phyloP scores from a whole-genome alignment of 2,888 invertebrate species.

The Noctua pronuba region DNA sequence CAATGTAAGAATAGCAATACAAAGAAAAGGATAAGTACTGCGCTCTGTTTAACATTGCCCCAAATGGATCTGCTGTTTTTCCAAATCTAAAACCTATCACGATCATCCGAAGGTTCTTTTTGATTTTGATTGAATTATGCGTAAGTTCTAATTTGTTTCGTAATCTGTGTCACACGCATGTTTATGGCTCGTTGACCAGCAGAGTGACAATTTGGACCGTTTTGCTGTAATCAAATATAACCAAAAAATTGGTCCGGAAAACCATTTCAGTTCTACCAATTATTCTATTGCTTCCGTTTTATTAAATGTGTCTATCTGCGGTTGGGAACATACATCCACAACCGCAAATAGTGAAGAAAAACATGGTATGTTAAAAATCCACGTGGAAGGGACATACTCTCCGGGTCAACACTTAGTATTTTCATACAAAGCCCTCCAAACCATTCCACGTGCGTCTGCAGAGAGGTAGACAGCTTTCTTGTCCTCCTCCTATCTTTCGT shows the following conservation, averaged over 20 bases:
- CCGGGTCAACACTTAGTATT: background rate
- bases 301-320: constrained; percentile 12
- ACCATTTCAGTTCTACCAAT: constrained; percentile 29
- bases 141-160: background rate
- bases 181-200: constrained; percentile 35
- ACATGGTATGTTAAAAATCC: background rate
- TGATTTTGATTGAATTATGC: constrained; percentile 1
- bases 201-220: constrained; percentile 24
- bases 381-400: constrained; percentile 4
- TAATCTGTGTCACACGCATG: constrained; percentile 7
- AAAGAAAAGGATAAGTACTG: constrained; percentile 8
- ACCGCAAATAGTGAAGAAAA: background rate
- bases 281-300: constrained; percentile 42
- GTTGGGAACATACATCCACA: background rate
- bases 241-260: constrained; percentile 6
- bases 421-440: constrained; percentile 15
- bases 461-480: constrained; percentile 30
- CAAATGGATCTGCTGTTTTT: background rate
- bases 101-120: constrained; percentile 1
- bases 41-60: constrained; percentile 8
- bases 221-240: constrained; percentile 45
- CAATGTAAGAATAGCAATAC: background rate
- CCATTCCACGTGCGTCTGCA: constrained; percentile 19
- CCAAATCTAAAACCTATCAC: constrained; percentile 8
- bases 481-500: constrained; percentile 59